A percentile compares a stretch with the other conserved stretches of the same genome.
These are phyloP conservation scores for Aspiorhynchus laticeps DNA, from an alignment of 2,113 vertebrate genomes.

Conservation along the genomic window DNA sequence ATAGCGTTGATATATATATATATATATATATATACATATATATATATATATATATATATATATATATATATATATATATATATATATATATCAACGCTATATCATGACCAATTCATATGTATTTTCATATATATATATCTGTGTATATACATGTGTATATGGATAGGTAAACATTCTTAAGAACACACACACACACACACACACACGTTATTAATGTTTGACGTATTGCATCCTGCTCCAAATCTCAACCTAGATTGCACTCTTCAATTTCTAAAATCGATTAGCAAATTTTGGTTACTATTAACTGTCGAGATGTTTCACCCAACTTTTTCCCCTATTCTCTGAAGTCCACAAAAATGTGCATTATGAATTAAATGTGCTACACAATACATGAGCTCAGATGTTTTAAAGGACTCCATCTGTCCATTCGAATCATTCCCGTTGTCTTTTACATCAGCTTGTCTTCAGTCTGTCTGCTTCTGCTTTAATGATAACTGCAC, in stretches of 20 bases:
- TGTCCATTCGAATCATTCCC: slow-evolving; percentile 24
- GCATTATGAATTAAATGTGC: neutral
- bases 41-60: too few species aligned
- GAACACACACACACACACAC: too few species aligned
- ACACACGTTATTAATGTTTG: too few species aligned
- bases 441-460: slow-evolving; percentile 23
- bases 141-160: neutral
- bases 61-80: too few species aligned
- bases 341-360: neutral
- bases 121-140: too few species aligned
- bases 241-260: neutral
- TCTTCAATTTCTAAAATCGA: neutral
- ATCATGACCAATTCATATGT: too few species aligned
- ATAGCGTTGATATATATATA: too few species aligned
- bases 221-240: neutral
- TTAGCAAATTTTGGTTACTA: neutral
- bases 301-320: neutral
- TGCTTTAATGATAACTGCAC: slow-evolving; percentile 33
- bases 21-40: too few species aligned
- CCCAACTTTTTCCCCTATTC: neutral
- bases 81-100: too few species aligned
- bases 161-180: too few species aligned
- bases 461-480: slow-evolving; percentile 11
- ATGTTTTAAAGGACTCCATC: slow-evolving; percentile 25
- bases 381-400: slow-evolving; percentile 22